Evolutionary conservation across 2,113 vertebrate species (phyloP).

Genomic region (Hemiprocne comata): DNA sequence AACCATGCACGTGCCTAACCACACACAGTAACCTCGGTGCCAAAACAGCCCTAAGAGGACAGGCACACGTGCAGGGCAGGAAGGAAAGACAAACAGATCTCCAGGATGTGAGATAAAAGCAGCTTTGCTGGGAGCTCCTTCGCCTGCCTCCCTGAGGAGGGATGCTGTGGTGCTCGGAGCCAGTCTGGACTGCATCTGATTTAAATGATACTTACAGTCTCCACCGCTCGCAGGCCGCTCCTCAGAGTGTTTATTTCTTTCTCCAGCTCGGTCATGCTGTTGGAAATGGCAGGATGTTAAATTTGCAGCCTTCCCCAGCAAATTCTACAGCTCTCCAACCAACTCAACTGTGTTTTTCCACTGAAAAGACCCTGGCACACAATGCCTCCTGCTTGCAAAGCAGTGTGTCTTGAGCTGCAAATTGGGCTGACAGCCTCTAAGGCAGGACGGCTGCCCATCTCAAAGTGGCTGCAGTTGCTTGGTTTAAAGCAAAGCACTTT

Average conservation of each 20-base stretch:
- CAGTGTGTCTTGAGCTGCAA: fast-evolving
- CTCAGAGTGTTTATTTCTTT: conserved; percentile 94
- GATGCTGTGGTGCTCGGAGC: not conserved
- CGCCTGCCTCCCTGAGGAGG: not conserved
- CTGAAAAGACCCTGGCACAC: not conserved
- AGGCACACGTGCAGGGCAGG: conserved; percentile 6
- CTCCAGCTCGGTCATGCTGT: conserved; percentile 96
- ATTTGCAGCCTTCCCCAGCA: conserved; percentile 7
- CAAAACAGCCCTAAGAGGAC: not conserved
- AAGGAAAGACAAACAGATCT: conserved; percentile 39
- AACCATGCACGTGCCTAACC: not conserved
- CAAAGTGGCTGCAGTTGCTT: not conserved
- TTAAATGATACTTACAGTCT: conserved; percentile 85
- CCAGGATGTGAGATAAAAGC: conserved; percentile 53
- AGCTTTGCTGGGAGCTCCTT: not conserved
- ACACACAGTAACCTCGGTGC: not conserved
- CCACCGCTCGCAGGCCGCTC: conserved; percentile 91
- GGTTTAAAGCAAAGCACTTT: not conserved
- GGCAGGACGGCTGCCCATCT: not conserved
- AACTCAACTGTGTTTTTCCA: not conserved
- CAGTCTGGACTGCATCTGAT: not conserved
- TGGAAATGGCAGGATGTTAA: conserved; percentile 63
- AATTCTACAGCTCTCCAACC: not conserved
- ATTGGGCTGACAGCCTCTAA: not conserved
- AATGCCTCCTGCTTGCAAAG: not conserved